These are phyloP conservation scores for Pogonophryne albipinna DNA, from an alignment of 2,797 vertebrate genomes.

Conservation along the genomic window DNA sequence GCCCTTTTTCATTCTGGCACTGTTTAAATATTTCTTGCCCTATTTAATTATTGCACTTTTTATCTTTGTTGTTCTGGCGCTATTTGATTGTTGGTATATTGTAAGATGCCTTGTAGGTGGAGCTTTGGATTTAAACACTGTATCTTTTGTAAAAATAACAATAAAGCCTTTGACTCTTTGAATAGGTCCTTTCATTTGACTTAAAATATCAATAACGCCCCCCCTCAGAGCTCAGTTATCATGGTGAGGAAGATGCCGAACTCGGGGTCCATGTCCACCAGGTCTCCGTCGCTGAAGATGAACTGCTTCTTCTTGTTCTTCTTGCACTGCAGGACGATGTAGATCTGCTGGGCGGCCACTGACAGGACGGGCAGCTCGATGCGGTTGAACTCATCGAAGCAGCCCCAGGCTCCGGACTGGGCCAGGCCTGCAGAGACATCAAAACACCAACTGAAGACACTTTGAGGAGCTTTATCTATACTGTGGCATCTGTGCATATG, in stretches of 20 bases:
- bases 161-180: too few species aligned
- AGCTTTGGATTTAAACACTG: too few species aligned
- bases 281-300: conserved; percentile 87
- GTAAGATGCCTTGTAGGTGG: too few species aligned
- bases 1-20: too few species aligned
- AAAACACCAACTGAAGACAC: not conserved
- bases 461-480: not conserved
- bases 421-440: conserved; percentile 82
- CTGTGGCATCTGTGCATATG: too few species aligned
- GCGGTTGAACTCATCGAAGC: conserved; percentile 88
- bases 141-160: too few species aligned
- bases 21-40: too few species aligned
- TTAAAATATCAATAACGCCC: too few species aligned
- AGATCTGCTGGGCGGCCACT: conserved; percentile 89
- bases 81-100: too few species aligned
- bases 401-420: conserved; percentile 89
- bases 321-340: conserved; percentile 88
- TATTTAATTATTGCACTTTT: too few species aligned
- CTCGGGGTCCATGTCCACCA: conserved; percentile 88
- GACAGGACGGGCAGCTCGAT: conserved; percentile 90
- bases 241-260: conserved; percentile 91
- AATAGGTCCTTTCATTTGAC: too few species aligned
- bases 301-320: conserved; percentile 87
- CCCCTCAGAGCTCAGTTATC: conserved; percentile 29
- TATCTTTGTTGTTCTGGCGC: too few species aligned